Conservation (phyloP, 1,140 invertebrate species). For the Periplaneta americana region DNA sequence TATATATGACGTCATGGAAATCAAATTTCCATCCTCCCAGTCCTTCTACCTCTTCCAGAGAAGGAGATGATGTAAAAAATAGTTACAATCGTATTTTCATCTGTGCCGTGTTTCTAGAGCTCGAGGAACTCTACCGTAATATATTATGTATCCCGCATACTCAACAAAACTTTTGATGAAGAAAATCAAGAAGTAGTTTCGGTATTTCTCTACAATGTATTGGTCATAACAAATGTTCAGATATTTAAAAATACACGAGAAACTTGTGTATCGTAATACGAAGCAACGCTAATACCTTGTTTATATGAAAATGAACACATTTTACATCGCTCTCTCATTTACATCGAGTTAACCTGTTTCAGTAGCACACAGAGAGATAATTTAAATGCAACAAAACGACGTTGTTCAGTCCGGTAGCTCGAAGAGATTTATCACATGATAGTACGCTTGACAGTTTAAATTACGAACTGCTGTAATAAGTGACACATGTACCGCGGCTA, state of each 20-base stretch:
- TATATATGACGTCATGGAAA: not conserved
- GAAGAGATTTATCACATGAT: no score
- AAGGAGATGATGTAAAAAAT: not conserved
- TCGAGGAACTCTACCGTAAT: not conserved
- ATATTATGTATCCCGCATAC: not conserved
- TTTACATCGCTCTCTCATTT: not conserved
- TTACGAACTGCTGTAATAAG: no score
- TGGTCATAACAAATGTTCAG: not conserved
- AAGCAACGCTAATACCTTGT: not conserved
- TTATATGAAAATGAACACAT: not conserved
- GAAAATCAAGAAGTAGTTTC: not conserved
- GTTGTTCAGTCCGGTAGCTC: no score
- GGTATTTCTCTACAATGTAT: not conserved
- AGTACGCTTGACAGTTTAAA: no score
- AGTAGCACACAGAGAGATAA: not conserved
- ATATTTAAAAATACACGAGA: not conserved
- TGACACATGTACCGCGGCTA: no score
- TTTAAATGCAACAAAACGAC: not conserved
- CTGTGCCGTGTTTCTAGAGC: not conserved
- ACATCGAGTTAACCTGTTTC: not conserved
- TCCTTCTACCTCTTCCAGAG: not conserved
- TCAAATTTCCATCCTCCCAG: not conserved
- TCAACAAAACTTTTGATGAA: not conserved
- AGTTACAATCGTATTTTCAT: not conserved
- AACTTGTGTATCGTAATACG: not conserved